These are phyloP conservation scores for Eristalis intricaria DNA, from an alignment of 2,888 invertebrate species.

Conservation along the genomic window DNA sequence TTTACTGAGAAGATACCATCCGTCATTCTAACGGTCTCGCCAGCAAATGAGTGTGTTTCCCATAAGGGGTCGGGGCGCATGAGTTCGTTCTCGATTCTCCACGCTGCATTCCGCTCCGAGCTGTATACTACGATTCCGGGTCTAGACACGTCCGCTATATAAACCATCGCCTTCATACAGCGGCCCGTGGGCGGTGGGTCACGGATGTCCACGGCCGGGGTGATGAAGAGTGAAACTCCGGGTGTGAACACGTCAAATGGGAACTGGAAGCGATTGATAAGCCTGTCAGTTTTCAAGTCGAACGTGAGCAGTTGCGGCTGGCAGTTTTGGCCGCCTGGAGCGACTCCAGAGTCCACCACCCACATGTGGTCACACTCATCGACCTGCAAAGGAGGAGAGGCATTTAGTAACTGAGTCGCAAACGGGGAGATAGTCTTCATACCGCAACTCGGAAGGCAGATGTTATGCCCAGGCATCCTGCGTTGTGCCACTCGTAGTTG, in stretches of 20 bases:
- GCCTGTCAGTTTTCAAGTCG: conserved; percentile 85
- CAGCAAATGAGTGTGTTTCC: conserved; percentile 83
- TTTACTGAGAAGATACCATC: conserved; percentile 86
- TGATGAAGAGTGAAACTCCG: conserved; percentile 79
- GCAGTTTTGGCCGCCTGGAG: conserved; percentile 85
- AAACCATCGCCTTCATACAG: conserved; percentile 84
- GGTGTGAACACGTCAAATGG: conserved; percentile 75
- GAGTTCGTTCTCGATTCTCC: conserved; percentile 84
- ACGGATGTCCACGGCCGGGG: conserved; percentile 83
- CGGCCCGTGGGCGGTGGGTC: conserved; percentile 78
- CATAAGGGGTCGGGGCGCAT: conserved; percentile 83
- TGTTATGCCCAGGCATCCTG: conserved; percentile 85
- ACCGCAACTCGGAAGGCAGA: conserved; percentile 88
- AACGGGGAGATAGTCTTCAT: conserved; percentile 75
- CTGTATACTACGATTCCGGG: conserved; percentile 85
- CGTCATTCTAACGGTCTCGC: conserved; percentile 85
- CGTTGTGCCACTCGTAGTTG: conserved; percentile 84
- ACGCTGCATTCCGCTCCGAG: conserved; percentile 81
- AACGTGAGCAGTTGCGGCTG: conserved; percentile 89
- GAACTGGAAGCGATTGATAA: conserved; percentile 80
- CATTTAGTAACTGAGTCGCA: background rate
- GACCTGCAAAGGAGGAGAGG: conserved; percentile 81
- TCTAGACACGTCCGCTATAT: conserved; percentile 85
- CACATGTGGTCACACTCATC: conserved; percentile 86
- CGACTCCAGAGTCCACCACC: conserved; percentile 85